phyloP scores from a whole-genome alignment of 2,888 invertebrate species.

The Papilio protenor region DNA sequence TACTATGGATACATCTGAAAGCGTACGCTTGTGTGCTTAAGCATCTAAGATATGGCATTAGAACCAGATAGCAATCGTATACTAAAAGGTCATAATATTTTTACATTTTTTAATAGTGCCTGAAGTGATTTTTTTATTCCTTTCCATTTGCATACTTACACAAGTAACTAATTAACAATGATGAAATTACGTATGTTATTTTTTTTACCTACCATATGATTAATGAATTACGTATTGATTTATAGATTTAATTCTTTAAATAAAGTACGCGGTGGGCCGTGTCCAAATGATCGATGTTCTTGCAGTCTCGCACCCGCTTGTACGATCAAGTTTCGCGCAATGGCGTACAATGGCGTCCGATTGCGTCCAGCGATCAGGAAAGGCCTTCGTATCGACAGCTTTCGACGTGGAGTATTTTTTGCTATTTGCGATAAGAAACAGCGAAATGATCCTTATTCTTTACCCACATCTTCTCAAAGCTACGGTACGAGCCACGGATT shows the following conservation, averaged over 20 bases:
- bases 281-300: conserved; percentile 44
- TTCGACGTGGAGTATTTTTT: conserved; percentile 82
- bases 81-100: too few species aligned
- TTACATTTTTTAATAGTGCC: too few species aligned
- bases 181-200: background rate
- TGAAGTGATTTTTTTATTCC: too few species aligned
- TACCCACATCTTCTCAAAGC: conserved; percentile 60
- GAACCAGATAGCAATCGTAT: too few species aligned
- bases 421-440: conserved; percentile 73
- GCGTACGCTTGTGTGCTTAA: too few species aligned
- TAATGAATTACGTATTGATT: background rate
- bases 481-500: too few species aligned
- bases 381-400: conserved; percentile 73
- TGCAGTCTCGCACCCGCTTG: conserved; percentile 43
- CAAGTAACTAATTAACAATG: background rate
- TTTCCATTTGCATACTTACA: background rate
- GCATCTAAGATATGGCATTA: too few species aligned
- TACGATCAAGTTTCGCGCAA: conserved; percentile 34
- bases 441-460: conserved; percentile 53
- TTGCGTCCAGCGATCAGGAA: conserved; percentile 55
- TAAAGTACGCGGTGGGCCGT: conserved; percentile 8
- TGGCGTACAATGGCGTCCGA: conserved; percentile 44
- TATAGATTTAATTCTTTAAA: conserved; percentile 2
- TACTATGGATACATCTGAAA: conserved; percentile 20
- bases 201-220: too few species aligned